Percentiles rank a stretch among this genome's conserved stretches.
Conservation (phyloP, 2,797 vertebrate genomes). For the Salarias fasciatus region DNA sequence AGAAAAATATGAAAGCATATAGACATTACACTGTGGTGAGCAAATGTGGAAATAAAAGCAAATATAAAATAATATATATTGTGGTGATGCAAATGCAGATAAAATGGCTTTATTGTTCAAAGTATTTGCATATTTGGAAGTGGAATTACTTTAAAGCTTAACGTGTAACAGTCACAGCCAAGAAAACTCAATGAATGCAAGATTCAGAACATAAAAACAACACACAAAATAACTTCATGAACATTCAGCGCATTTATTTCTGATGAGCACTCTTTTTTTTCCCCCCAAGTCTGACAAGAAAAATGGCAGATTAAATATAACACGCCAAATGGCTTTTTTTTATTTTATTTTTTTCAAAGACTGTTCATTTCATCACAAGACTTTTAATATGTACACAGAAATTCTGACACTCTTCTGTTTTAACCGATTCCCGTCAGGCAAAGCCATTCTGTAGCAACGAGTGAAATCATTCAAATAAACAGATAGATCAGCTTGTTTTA, state of each 20-base stretch:
- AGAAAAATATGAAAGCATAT: too few relatives aligned
- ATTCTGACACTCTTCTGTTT: constrained; percentile 68
- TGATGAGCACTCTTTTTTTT: constrained; percentile 76
- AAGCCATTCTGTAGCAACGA: constrained; percentile 72
- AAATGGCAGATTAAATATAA: constrained; percentile 82
- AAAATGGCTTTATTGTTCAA: too few relatives aligned
- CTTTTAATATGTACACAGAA: constrained; percentile 87
- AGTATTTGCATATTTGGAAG: too few relatives aligned
- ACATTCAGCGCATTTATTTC: constrained; percentile 81
- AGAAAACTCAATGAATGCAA: background rate
- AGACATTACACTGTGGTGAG: too few relatives aligned
- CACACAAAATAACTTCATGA: constrained; percentile 38
- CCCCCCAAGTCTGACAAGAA: constrained; percentile 79
- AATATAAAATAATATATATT: too few relatives aligned
- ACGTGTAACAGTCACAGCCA: background rate
- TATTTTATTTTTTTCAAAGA: constrained; percentile 32
- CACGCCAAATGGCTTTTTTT: constrained; percentile 74
- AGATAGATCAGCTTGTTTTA: constrained; percentile 38
- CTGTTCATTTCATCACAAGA: constrained; percentile 85
- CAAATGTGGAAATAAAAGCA: too few relatives aligned
- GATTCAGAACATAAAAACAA: constrained; percentile 19
- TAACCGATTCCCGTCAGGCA: constrained; percentile 72
- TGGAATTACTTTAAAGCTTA: too few relatives aligned
- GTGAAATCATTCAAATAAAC: constrained; percentile 50
- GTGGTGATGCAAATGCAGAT: too few relatives aligned